These are phyloP conservation scores for Trypoxylus dichotomus DNA, from an alignment of 1,140 invertebrate species.

Conservation along the genomic window DNA sequence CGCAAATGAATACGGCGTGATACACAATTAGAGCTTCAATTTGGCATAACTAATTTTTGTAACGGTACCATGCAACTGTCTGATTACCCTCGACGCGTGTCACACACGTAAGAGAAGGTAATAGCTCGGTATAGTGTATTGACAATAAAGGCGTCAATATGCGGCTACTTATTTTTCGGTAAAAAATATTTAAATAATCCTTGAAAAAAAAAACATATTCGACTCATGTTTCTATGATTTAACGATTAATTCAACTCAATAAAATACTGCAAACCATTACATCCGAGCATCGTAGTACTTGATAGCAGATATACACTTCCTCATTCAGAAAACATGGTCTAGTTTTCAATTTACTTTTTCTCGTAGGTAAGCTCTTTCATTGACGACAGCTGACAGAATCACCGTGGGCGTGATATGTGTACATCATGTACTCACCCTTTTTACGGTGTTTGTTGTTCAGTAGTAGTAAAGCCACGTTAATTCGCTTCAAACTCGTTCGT, in stretches of 20 bases:
- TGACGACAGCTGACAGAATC: constrained; percentile 20
- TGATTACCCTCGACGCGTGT: background rate
- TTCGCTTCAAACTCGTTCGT: background rate
- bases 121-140: too few relatives aligned
- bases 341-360: background rate
- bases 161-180: too few relatives aligned
- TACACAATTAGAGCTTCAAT: constrained; percentile 3
- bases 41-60: constrained; percentile 10
- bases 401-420: background rate
- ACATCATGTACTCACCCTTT: background rate
- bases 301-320: background rate
- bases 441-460: background rate
- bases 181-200: too few relatives aligned
- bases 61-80: background rate
- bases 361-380: background rate
- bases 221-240: too few relatives aligned
- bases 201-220: too few relatives aligned
- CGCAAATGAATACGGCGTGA: background rate
- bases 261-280: background rate
- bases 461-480: background rate
- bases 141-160: too few relatives aligned
- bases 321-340: background rate
- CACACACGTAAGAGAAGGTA: background rate
- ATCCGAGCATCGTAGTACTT: too few relatives aligned
- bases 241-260: background rate